Evolutionary conservation across 2,888 invertebrate genomes (phyloP).

Genomic region (Chamaedrilus cognettii): DNA sequence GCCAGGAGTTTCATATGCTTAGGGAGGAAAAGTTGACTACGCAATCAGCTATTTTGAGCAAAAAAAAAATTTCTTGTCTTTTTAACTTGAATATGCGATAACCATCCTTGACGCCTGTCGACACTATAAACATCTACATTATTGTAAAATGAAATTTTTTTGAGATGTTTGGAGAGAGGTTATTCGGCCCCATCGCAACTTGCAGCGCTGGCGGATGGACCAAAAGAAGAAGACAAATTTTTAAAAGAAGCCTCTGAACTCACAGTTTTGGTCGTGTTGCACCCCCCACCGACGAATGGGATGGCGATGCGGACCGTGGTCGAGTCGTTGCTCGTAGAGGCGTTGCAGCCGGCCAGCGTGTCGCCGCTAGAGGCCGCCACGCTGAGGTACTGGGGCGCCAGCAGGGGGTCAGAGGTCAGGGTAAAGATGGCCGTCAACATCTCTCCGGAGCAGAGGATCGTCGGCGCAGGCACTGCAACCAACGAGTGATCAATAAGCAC

Average conservation of each 20-base stretch:
- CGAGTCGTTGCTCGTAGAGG: conserved; percentile 14
- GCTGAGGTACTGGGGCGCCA: conserved; percentile 45
- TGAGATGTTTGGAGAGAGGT: too few relatives aligned
- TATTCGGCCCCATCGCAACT: too few relatives aligned
- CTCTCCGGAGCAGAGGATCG: conserved; percentile 41
- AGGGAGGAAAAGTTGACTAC: too few relatives aligned
- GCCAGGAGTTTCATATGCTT: too few relatives aligned
- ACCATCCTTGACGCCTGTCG: too few relatives aligned
- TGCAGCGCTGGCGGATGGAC: too few relatives aligned
- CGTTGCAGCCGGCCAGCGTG: conserved; percentile 16
- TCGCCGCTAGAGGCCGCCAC: conserved; percentile 8
- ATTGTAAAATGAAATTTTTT: too few relatives aligned
- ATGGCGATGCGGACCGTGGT: conserved; percentile 39
- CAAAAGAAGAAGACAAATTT: too few relatives aligned
- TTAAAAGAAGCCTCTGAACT: not conserved
- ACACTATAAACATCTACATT: too few relatives aligned
- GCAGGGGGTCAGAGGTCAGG: conserved; percentile 39
- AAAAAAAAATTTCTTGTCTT: too few relatives aligned
- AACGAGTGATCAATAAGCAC: not conserved
- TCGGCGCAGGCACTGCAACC: conserved; percentile 35
- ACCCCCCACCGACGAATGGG: conserved; percentile 43
- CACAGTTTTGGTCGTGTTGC: conserved; percentile 45
- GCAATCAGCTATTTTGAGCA: too few relatives aligned
- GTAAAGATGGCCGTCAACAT: conserved; percentile 45
- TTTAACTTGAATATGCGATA: too few relatives aligned